These are phyloP conservation scores for Enteromius radiatus DNA, from an alignment of 2,797 vertebrate genomes.

Conservation along the genomic window DNA sequence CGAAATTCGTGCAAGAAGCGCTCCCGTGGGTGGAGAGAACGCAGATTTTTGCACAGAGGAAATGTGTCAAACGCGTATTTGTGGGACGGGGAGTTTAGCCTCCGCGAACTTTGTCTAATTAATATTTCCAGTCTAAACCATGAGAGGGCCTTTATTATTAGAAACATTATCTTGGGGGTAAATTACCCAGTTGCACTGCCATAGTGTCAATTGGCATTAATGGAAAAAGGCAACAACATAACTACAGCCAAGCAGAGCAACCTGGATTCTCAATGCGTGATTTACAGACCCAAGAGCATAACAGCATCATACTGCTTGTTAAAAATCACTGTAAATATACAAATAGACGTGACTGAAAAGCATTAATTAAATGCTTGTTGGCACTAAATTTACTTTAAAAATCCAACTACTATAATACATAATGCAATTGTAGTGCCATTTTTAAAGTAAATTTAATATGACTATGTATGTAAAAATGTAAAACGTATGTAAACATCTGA, in stretches of 20 bases:
- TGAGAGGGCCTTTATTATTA: conserved; percentile 73
- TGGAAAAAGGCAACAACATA: conserved; percentile 33
- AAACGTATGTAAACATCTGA: not conserved
- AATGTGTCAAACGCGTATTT: conserved; percentile 75
- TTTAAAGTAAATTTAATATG: not conserved
- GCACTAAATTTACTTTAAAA: not conserved
- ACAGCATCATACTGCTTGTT: not conserved
- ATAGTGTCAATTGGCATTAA: conserved; percentile 54
- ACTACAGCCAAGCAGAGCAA: conserved; percentile 38
- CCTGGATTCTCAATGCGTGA: conserved; percentile 25
- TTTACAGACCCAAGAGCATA: conserved; percentile 11
- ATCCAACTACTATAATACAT: too few relatives aligned
- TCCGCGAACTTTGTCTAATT: conserved; percentile 76
- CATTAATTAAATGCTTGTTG: not conserved
- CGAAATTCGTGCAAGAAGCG: conserved; percentile 61
- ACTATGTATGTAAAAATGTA: not conserved
- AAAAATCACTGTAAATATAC: not conserved
- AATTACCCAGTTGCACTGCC: conserved; percentile 62
- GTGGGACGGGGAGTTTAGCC: conserved; percentile 71
- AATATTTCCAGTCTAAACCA: conserved; percentile 69
- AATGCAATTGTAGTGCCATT: too few relatives aligned
- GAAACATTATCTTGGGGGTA: conserved; percentile 63
- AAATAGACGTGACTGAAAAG: not conserved
- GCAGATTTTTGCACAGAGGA: conserved; percentile 59
- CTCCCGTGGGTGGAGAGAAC: conserved; percentile 63